Conservation (phyloP, 2,888 invertebrate genomes). For the Drosophila stalkeri region DNA sequence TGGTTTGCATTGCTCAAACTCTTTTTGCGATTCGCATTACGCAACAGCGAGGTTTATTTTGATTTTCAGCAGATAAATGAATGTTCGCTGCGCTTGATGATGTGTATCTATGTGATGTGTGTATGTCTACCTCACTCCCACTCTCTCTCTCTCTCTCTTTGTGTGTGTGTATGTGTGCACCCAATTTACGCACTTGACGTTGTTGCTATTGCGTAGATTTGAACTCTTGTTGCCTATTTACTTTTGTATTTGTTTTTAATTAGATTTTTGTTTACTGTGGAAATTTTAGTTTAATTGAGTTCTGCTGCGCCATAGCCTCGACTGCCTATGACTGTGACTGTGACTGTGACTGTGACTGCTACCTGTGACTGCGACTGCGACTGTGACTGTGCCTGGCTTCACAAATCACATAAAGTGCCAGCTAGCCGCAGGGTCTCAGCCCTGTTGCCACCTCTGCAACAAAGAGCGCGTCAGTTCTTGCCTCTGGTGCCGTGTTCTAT, state of each 20-base stretch:
- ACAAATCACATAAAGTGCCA: conserved; percentile 49
- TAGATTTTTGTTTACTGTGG: conserved; percentile 77
- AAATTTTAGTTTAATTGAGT: conserved; percentile 79
- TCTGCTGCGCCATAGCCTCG: conserved; percentile 40
- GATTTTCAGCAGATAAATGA: conserved; percentile 64
- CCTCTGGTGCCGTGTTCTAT: conserved; percentile 26
- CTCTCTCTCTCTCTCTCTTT: too few relatives aligned
- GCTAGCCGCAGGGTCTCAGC: conserved; percentile 29
- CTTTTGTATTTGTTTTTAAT: conserved; percentile 81
- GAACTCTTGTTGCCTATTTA: conserved; percentile 66
- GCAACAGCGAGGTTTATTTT: conserved; percentile 59
- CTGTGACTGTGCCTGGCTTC: conserved; percentile 26
- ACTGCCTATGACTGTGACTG: neutral
- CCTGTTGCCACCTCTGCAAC: conserved; percentile 25
- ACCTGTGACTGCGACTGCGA: conserved; percentile 13
- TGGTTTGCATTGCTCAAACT: conserved; percentile 34
- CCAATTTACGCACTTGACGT: conserved; percentile 50
- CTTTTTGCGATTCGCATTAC: conserved; percentile 42
- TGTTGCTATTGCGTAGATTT: conserved; percentile 46
- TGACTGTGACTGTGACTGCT: conserved; percentile 5
- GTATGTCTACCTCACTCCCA: neutral
- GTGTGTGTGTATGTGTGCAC: conserved; percentile 1
- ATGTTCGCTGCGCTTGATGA: conserved; percentile 26
- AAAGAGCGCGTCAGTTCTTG: conserved; percentile 59
- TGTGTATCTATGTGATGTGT: neutral